Evolutionary conservation across 2,113 vertebrate genomes (phyloP), one percentile per base, ranked within the genome.

Genomic region (Nothobranchius furzeri): DNA sequence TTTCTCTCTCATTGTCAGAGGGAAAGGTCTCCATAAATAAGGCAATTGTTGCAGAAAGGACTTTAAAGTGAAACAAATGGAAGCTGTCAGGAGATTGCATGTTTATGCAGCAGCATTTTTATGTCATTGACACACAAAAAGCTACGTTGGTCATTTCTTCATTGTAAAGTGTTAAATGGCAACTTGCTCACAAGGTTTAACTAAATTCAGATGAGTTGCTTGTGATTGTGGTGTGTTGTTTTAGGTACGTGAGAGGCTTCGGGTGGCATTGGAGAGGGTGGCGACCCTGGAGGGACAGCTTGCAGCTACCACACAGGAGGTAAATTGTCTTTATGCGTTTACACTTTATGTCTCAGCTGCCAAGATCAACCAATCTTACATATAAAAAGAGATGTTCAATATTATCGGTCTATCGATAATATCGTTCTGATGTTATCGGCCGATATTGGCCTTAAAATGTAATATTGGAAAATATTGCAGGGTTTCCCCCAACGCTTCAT

Each of bases 201-300:
- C 7, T 48, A n/a, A 48, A 14, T 48, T 48, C 15, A 15, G 47
- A 7, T 30, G 30, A 30, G 35, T 56, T 35, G 36, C 54, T 9
- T 2, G 47, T 75, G n/a, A 6, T 46, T 4, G 4, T 14, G 48
- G 13, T 87, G 35, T 30, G 35, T 30, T 60, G 20, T 6, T 43
- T 56, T 87, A 99, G 96, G 97, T 99, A 70, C 94, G 97, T 72
- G 96, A 98, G 84, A 93, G 96, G 60, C 89, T 98, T 66, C 92
- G 96, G 64, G 95, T 96, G 56, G 94, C 97, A 13, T 88, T 99
- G 57, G 96, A 98, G 87, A 92, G 95, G 71, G 96, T 98, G 50
- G 89, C 95, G 46, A 94, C 94, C 52, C 82, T 99, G 87, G 97
- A 98, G 85, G 95, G 95, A 78, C 95, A 99, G 84, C 90, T 98